phyloP scores from a whole-genome alignment of 2,113 vertebrate species.

The Craseonycteris thonglongyai region DNA sequence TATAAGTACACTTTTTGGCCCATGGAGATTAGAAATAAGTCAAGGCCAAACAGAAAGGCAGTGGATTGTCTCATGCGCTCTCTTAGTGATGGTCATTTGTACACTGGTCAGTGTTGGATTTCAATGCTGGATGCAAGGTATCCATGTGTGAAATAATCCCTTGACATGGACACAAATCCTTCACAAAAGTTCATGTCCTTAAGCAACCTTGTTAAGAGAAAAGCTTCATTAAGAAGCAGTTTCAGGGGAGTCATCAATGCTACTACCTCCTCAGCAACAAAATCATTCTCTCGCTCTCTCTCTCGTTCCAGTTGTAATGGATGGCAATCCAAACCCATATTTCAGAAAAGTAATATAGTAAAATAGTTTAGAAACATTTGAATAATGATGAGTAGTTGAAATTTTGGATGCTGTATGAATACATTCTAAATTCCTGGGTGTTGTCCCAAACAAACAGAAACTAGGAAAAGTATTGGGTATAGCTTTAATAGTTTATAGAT shows the following conservation, averaged over 20 bases:
- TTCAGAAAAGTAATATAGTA: not conserved
- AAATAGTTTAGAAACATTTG: not conserved
- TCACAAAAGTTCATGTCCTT: not conserved
- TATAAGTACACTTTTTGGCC: not conserved
- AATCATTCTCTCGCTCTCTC: not conserved
- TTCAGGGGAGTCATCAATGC: not conserved
- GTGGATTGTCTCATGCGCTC: not conserved
- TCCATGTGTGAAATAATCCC: not conserved
- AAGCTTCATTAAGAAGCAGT: not conserved
- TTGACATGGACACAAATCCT: not conserved
- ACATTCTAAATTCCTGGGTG: not conserved
- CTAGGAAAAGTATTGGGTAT: not conserved
- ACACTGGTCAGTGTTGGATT: not conserved
- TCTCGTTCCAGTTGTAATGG: not conserved
- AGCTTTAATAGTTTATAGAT: not conserved
- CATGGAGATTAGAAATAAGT: not conserved
- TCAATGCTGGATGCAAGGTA: not conserved
- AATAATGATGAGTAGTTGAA: not conserved
- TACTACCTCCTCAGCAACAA: not conserved
- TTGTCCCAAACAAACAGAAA: not conserved
- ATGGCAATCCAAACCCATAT: not conserved
- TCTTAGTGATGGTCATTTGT: not conserved
- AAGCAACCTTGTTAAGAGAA: not conserved
- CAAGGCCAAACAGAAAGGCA: not conserved
- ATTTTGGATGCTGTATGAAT: not conserved